Evolutionary conservation across 35 echinoderm and acorn worm genomes (phyloP).

Genomic region (Chiridota heheva): DNA sequence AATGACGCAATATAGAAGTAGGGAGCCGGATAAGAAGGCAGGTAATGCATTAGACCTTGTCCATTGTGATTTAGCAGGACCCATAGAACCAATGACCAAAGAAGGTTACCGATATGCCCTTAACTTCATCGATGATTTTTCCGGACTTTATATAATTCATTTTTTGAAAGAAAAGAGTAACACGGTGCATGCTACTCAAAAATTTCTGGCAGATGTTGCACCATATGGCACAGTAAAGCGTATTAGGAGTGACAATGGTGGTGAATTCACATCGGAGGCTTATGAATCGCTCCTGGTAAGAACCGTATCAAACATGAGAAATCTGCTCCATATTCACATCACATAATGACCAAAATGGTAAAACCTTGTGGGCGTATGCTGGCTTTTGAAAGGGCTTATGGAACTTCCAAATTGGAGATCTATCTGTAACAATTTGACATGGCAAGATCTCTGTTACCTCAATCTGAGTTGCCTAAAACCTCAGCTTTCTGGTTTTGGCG

Average conservation of each 20-base stretch:
- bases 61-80: conserved; percentile 33
- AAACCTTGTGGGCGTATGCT: background rate
- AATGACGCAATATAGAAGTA: conserved; percentile 30
- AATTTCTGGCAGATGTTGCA: background rate
- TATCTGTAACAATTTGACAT: background rate
- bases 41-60: background rate
- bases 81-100: background rate
- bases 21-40: conserved; percentile 17
- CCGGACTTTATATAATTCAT: conserved; percentile 29
- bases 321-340: conserved; percentile 43
- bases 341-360: conserved; percentile 62
- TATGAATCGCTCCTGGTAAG: conserved; percentile 37
- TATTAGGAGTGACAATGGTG: conserved; percentile 32
- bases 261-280: conserved; percentile 3
- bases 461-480: conserved; percentile 25
- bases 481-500: conserved; percentile 23
- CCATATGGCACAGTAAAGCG: conserved; percentile 33
- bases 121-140: conserved; percentile 37
- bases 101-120: conserved; percentile 41
- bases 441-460: conserved; percentile 38
- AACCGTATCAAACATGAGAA: conserved; percentile 39
- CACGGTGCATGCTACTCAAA: conserved; percentile 30
- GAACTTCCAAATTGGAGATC: background rate
- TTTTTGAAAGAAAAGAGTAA: conserved; percentile 43
- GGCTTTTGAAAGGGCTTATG: background rate